Conservation (phyloP, 2,888 invertebrate species). For the Digitonthophagus gazella region DNA sequence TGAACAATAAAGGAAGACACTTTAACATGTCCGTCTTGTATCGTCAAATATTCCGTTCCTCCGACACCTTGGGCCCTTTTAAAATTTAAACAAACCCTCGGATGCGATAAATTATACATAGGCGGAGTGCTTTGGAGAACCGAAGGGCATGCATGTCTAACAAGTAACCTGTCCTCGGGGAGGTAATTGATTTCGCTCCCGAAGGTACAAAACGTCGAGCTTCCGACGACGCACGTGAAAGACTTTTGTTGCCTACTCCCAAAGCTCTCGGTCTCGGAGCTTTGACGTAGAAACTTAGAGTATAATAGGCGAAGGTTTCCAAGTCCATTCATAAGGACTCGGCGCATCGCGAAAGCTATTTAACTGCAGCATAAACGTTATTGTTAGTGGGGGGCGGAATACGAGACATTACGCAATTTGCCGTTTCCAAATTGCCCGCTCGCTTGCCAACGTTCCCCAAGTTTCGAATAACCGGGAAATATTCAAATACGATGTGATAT, state of each 20-base stretch:
- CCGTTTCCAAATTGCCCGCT: not conserved
- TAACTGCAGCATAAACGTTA: not conserved
- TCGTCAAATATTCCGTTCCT: not conserved
- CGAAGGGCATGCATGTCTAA: constrained; percentile 24
- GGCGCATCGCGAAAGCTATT: not conserved
- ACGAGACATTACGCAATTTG: not conserved
- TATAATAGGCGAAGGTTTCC: not conserved
- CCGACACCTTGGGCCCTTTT: constrained; percentile 8
- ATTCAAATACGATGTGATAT: not conserved
- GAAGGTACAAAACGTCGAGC: constrained; percentile 12
- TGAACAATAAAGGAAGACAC: no score
- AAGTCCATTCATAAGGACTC: not conserved
- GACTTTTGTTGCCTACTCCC: not conserved
- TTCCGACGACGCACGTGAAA: not conserved
- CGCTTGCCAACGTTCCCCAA: not conserved
- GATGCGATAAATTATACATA: constrained; percentile 25
- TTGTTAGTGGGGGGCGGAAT: not conserved
- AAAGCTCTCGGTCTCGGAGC: not conserved
- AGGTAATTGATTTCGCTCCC: constrained; percentile 26
- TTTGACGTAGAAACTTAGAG: not conserved
- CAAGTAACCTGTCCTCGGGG: constrained; percentile 25
- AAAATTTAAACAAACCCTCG: constrained; percentile 19
- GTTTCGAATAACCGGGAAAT: not conserved
- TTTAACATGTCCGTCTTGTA: no score
- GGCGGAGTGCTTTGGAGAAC: constrained; percentile 7